These are phyloP conservation scores for Phymanthus crucifer DNA, from an alignment of 92 coral and sea anemone species.

Conservation along the genomic window DNA sequence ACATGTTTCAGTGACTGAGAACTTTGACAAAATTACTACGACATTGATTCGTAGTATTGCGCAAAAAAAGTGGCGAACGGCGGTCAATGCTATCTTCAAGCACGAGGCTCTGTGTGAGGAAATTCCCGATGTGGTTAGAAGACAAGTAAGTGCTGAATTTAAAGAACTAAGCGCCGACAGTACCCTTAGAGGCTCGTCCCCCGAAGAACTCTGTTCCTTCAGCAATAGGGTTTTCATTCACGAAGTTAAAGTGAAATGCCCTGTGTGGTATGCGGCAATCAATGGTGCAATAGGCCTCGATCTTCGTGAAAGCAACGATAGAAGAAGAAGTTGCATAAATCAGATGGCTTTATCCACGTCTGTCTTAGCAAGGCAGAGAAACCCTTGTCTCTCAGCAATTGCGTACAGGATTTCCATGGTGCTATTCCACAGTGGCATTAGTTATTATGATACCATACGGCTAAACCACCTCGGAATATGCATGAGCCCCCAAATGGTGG, in stretches of 20 bases:
- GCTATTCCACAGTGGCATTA: constrained; percentile 55
- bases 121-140: constrained; percentile 24
- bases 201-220: constrained; percentile 61
- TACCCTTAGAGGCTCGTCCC: constrained; percentile 36
- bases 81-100: constrained; percentile 45
- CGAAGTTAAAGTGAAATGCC: constrained; percentile 44
- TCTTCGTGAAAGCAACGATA: constrained; percentile 12
- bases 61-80: constrained; percentile 49
- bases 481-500: constrained; percentile 45
- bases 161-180: constrained; percentile 35
- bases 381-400: constrained; percentile 55
- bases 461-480: constrained; percentile 57
- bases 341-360: constrained; percentile 51
- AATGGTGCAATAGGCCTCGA: constrained; percentile 34
- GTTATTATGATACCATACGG: constrained; percentile 36
- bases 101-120: constrained; percentile 24
- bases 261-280: constrained; percentile 48
- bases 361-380: constrained; percentile 42
- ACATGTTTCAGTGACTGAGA: constrained; percentile 16
- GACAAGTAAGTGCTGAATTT: constrained; percentile 42
- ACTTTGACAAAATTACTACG: constrained; percentile 36
- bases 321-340: no score
- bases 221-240: constrained; percentile 35
- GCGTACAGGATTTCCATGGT: constrained; percentile 58
- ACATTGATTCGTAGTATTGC: constrained; percentile 40